A percentile compares a stretch with the other conserved stretches of the same genome.
Evolutionary conservation across 2,888 invertebrate species (phyloP).

Genomic region (Drosophila glabriapex): DNA sequence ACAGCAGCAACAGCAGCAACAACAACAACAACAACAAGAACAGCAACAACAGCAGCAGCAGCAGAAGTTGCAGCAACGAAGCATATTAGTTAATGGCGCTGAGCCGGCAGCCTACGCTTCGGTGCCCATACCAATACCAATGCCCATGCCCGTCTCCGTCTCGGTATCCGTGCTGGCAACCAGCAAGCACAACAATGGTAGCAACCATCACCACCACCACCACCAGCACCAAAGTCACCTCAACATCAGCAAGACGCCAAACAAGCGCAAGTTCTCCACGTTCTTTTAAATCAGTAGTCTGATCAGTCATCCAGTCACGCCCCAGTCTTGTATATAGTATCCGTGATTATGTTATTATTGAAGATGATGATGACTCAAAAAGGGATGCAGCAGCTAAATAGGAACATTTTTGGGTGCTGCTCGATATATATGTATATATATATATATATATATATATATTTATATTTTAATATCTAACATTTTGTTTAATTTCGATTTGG

Average conservation of each 20-base stretch:
- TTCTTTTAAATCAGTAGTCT: slow-evolving; percentile 60
- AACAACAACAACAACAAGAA: slow-evolving; percentile 31
- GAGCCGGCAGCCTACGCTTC: slow-evolving; percentile 80
- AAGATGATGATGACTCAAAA: slow-evolving; percentile 4
- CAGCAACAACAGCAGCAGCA: slow-evolving; percentile 25
- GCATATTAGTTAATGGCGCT: slow-evolving; percentile 8
- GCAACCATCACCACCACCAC: slow-evolving; percentile 14
- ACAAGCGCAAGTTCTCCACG: slow-evolving; percentile 77
- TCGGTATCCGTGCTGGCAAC: slow-evolving; percentile 68
- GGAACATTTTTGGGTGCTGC: slow-evolving; percentile 9
- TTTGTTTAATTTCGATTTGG: slow-evolving; percentile 25
- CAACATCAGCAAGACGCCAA: slow-evolving; percentile 63
- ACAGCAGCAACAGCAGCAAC: slow-evolving; percentile 43
- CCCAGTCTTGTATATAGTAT: slow-evolving; percentile 34
- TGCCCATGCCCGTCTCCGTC: slow-evolving; percentile 11
- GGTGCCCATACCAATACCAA: slow-evolving; percentile 64
- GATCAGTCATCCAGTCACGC: slow-evolving; percentile 10
- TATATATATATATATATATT: not conserved
- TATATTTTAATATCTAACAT: slow-evolving; percentile 10
- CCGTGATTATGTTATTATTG: slow-evolving; percentile 11
- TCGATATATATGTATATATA: not conserved
- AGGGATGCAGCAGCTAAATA: slow-evolving; percentile 13
- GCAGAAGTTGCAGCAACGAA: slow-evolving; percentile 44
- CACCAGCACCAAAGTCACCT: slow-evolving; percentile 38
- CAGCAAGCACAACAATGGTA: slow-evolving; percentile 61